Conservation (phyloP, 2,888 invertebrate genomes). For the Apoderus coryli region DNA sequence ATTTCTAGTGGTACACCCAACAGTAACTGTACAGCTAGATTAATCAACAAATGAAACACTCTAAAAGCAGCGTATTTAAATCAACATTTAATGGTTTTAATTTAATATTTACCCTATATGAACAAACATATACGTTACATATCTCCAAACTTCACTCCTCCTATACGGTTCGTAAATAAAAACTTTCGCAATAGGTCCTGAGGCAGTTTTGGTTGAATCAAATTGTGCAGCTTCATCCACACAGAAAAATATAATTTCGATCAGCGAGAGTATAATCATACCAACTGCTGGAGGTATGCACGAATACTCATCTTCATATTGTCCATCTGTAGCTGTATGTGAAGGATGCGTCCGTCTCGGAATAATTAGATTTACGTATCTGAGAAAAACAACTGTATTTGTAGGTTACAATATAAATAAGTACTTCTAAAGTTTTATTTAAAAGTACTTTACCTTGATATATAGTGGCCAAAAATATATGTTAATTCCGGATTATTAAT, state of each 20-base stretch:
- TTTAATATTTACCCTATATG: conserved; percentile 64
- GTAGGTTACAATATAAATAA: too few species aligned
- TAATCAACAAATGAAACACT: conserved; percentile 76
- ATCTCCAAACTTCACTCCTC: conserved; percentile 85
- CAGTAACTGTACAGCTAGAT: conserved; percentile 82
- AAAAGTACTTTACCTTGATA: conserved; percentile 48
- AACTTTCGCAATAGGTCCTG: conserved; percentile 43
- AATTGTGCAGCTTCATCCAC: conserved; percentile 24
- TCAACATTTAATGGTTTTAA: neutral
- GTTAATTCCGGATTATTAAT: conserved; percentile 44
- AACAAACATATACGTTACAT: conserved; percentile 89
- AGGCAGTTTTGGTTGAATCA: conserved; percentile 34
- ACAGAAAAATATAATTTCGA: conserved; percentile 66
- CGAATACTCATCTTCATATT: conserved; percentile 79
- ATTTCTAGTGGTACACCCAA: conserved; percentile 91
- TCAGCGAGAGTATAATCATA: conserved; percentile 76
- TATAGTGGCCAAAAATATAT: conserved; percentile 49
- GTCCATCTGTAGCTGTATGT: conserved; percentile 22
- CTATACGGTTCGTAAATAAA: conserved; percentile 84
- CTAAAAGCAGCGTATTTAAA: conserved; percentile 37
- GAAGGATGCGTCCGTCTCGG: conserved; percentile 16
- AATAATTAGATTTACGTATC: conserved; percentile 21
- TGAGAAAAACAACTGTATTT: conserved; percentile 12
- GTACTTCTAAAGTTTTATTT: too few species aligned
- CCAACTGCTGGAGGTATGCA: conserved; percentile 87